phyloP scores from a whole-genome alignment of 2,797 vertebrate genomes.

The Microctenopoma stevenorrisi region DNA sequence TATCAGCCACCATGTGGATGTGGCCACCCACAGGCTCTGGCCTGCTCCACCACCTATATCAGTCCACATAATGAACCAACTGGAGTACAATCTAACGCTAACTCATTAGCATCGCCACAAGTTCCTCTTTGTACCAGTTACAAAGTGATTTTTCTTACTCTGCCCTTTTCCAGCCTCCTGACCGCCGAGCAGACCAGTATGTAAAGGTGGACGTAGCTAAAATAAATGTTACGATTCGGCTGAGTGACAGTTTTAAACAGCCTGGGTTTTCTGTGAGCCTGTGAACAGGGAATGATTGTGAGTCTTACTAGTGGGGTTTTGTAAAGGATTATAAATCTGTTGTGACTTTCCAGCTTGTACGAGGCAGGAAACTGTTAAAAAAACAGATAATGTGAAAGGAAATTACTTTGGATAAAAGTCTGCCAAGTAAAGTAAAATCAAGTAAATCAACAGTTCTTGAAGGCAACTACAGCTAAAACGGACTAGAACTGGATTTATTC shows the following conservation, averaged over 20 bases:
- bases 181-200: constrained; percentile 27
- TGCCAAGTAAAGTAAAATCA: no score
- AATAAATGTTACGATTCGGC: constrained; percentile 68
- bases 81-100: constrained; percentile 38
- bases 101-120: constrained; percentile 57
- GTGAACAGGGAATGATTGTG: constrained; percentile 1
- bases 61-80: constrained; percentile 48
- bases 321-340: constrained; percentile 2
- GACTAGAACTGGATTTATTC: no score
- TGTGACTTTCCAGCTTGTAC: neutral
- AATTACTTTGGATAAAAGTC: neutral
- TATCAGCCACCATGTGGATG: constrained; percentile 23
- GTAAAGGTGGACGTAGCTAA: constrained; percentile 46
- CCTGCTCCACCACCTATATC: constrained; percentile 44
- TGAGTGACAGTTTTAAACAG: constrained; percentile 57
- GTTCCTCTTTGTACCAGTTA: constrained; percentile 30
- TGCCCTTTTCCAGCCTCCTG: constrained; percentile 45
- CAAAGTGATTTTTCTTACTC: constrained; percentile 33
- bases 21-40: constrained; percentile 58
- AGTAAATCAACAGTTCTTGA: neutral
- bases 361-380: neutral
- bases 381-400: constrained; percentile 1
- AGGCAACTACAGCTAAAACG: neutral
- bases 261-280: constrained; percentile 46
- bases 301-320: neutral